Percentiles rank a stretch among this genome's conserved stretches.
phyloP scores from a whole-genome alignment of 2,797 vertebrate genomes.

The Brachyalestes nurse region DNA sequence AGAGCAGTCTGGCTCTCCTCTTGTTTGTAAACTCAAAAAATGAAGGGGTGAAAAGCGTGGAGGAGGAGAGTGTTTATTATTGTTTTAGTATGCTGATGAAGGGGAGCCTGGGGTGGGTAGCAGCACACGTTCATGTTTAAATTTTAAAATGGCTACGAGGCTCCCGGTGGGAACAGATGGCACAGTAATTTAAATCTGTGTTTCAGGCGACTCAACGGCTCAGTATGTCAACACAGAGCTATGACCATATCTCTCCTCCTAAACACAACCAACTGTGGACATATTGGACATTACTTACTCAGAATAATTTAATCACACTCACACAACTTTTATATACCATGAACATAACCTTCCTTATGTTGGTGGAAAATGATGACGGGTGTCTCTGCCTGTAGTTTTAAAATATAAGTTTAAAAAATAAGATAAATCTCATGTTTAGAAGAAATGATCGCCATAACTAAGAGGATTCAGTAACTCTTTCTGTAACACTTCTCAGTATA shows the following conservation, averaged over 20 bases:
- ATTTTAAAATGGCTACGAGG: slow-evolving; percentile 66
- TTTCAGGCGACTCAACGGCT: slow-evolving; percentile 69
- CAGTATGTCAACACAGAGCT: slow-evolving; percentile 64
- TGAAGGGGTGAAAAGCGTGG: not conserved
- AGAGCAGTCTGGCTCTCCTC: not conserved
- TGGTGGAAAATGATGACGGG: slow-evolving; percentile 24
- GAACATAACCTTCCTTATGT: slow-evolving; percentile 38
- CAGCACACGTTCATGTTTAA: slow-evolving; percentile 53
- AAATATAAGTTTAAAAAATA: too few relatives aligned
- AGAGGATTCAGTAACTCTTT: not conserved
- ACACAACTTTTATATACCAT: slow-evolving; percentile 29
- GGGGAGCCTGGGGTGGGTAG: slow-evolving; percentile 43
- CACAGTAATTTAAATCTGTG: slow-evolving; percentile 71
- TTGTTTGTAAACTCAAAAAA: not conserved
- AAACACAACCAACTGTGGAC: slow-evolving; percentile 58
- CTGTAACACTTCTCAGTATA: not conserved
- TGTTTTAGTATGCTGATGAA: slow-evolving; percentile 32
- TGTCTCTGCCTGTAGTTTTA: not conserved
- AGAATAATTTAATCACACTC: slow-evolving; percentile 53
- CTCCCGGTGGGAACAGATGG: slow-evolving; percentile 71
- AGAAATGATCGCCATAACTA: not conserved
- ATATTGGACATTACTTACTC: slow-evolving; percentile 53
- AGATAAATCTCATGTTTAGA: not conserved
- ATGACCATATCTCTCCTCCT: slow-evolving; percentile 36
- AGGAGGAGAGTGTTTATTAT: slow-evolving; percentile 32